Evolutionary conservation across 2,888 invertebrate species (phyloP).

Genomic region (Brachyopa scutellaris): DNA sequence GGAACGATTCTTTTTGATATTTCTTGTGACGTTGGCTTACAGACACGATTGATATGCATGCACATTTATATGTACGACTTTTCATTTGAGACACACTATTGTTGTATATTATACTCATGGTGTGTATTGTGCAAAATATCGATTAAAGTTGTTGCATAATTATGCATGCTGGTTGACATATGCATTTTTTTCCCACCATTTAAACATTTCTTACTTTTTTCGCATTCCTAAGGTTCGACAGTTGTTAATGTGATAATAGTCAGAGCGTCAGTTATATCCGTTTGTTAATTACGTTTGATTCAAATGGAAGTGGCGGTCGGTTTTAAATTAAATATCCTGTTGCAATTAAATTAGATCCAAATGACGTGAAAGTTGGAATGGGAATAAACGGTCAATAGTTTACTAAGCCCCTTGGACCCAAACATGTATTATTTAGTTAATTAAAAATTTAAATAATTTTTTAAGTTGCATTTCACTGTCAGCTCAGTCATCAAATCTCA

Average conservation of each 20-base stretch:
- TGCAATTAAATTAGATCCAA: not conserved
- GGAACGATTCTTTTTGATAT: not conserved
- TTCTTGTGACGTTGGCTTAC: not conserved
- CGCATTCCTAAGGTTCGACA: not conserved
- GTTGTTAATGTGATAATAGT: constrained; percentile 18
- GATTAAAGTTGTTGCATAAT: constrained; percentile 17
- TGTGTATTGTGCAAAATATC: constrained; percentile 11
- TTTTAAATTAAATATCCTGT: constrained; percentile 12
- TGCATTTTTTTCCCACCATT: not conserved
- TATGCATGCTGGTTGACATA: constrained; percentile 3
- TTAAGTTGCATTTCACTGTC: too few relatives aligned
- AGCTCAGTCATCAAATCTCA: too few relatives aligned
- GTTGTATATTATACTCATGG: not conserved
- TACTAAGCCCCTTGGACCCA: too few relatives aligned
- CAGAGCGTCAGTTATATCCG: constrained; percentile 9
- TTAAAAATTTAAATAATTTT: too few relatives aligned
- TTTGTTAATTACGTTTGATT: constrained; percentile 23
- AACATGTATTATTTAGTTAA: too few relatives aligned
- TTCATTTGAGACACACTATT: too few relatives aligned
- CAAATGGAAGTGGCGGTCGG: not conserved
- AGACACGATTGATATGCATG: too few relatives aligned
- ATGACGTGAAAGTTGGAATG: not conserved
- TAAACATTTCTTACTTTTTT: not conserved
- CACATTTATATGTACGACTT: too few relatives aligned
- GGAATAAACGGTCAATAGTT: too few relatives aligned